Percentiles rank a stretch among this genome's conserved stretches.
Conservation (phyloP, 2,797 vertebrate genomes). For the Molossus alvarezi region DNA sequence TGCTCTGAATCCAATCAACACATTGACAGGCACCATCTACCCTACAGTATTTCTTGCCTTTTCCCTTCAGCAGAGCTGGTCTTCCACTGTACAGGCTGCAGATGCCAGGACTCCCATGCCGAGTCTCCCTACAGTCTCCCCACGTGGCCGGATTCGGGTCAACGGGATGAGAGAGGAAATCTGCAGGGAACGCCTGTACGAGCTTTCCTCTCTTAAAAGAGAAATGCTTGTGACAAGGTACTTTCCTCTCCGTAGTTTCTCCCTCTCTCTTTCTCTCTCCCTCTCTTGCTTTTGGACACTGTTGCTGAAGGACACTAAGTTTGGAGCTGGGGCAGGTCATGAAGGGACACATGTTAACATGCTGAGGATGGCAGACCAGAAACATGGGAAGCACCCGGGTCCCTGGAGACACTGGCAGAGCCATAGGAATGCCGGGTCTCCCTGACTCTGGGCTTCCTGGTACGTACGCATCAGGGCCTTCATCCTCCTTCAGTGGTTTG, state of each 20-base stretch:
- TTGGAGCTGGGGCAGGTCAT: not conserved
- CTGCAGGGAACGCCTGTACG: not conserved
- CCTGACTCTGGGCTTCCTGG: not conserved
- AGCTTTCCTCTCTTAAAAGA: slow-evolving; percentile 4
- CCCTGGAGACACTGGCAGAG: not conserved
- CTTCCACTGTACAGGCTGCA: not conserved
- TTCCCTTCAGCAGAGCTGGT: not conserved
- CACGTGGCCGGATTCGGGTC: not conserved
- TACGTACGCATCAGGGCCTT: not conserved
- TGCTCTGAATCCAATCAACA: not conserved
- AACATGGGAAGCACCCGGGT: not conserved
- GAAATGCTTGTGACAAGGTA: not conserved
- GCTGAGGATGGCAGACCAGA: not conserved
- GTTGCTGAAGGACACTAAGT: not conserved
- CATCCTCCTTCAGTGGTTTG: not conserved
- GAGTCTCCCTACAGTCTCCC: not conserved
- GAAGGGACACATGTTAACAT: not conserved
- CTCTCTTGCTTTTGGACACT: not conserved
- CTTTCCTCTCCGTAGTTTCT: not conserved
- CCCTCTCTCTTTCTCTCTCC: not conserved
- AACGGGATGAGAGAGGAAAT: not conserved
- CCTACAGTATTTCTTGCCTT: not conserved
- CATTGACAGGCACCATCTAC: not conserved
- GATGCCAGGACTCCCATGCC: not conserved
- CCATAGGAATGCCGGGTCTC: rapidly evolving